Conservation (phyloP, 2,113 vertebrate species). For the Empidonax traillii region DNA sequence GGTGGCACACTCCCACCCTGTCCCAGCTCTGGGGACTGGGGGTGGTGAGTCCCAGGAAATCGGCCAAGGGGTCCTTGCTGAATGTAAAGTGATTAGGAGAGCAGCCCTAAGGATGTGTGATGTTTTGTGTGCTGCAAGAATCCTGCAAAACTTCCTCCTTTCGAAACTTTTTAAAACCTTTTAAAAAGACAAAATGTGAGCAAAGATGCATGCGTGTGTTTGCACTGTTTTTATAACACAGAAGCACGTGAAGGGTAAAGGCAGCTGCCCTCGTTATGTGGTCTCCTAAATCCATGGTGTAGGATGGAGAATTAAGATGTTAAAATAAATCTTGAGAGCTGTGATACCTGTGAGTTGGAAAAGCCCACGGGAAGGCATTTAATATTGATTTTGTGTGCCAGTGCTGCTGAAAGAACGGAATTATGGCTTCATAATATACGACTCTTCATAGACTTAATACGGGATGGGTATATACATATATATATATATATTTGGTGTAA, state of each 20-base stretch:
- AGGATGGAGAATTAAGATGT: neutral
- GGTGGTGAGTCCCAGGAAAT: neutral
- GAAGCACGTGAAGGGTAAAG: neutral
- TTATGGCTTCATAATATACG: neutral
- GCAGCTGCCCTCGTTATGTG: neutral
- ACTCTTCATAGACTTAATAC: neutral
- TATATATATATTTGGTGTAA: neutral
- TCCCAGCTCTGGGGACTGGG: neutral
- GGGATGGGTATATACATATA: neutral
- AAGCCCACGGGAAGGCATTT: neutral
- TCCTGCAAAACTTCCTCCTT: neutral
- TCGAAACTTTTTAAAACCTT: neutral
- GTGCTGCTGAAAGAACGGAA: neutral
- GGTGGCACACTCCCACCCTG: neutral
- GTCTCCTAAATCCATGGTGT: neutral
- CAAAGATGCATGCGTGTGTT: too few species aligned
- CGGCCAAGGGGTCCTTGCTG: neutral
- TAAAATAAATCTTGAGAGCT: neutral
- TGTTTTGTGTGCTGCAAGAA: neutral
- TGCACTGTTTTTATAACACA: neutral
- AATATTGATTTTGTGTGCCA: neutral
- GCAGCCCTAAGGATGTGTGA: accelerated
- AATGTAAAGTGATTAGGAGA: neutral
- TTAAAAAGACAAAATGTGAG: neutral
- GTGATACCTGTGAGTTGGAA: neutral